These are phyloP conservation scores for Phyllostomus discolor DNA, from an alignment of 2,113 vertebrate genomes.

Conservation along the genomic window DNA sequence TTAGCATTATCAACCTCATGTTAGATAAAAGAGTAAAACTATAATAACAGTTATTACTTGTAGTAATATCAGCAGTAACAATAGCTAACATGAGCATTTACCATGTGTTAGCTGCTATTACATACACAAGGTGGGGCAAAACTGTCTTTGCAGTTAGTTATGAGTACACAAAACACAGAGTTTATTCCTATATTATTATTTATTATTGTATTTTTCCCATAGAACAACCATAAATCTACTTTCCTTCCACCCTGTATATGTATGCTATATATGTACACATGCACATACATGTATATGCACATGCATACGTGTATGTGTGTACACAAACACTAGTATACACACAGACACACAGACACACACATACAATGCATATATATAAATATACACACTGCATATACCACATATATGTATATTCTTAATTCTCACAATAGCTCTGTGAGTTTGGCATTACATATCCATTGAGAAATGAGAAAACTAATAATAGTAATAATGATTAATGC, in stretches of 20 bases:
- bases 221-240: background rate
- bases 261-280: no score
- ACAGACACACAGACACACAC: background rate
- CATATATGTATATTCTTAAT: background rate
- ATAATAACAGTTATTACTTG: background rate
- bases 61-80: background rate
- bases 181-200: no score
- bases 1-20: background rate
- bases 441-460: background rate
- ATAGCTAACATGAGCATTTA: background rate
- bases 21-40: background rate
- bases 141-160: background rate
- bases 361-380: background rate
- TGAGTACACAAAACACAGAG: no score
- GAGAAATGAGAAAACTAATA: background rate
- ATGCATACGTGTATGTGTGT: no score
- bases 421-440: background rate
- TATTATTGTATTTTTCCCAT: no score
- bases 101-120: background rate
- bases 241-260: background rate
- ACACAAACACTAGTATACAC: background rate
- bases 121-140: background rate
- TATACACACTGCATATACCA: background rate
- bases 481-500: background rate
- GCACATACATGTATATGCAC: background rate